Evolutionary conservation across 2,888 invertebrate species (phyloP).

Genomic region (Oscheius sp.): DNA sequence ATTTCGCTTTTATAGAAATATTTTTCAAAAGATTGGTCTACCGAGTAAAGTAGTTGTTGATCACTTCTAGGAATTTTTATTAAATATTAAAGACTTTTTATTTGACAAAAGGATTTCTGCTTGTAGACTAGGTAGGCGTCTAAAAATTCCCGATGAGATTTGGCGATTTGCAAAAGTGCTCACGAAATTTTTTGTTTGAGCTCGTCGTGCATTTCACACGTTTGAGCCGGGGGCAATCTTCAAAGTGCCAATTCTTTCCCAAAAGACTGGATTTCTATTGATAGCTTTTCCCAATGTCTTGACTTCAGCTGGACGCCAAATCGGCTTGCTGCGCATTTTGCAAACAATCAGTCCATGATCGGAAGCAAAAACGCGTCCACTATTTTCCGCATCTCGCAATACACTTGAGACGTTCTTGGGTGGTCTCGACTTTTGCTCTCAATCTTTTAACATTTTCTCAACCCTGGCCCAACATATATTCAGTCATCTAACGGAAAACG

Average conservation of each 20-base stretch:
- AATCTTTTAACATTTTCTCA: background rate
- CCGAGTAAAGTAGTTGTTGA: too few relatives aligned
- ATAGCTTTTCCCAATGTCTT: conserved; percentile 26
- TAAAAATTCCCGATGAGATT: too few relatives aligned
- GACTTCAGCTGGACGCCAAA: conserved; percentile 30
- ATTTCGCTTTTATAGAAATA: too few relatives aligned
- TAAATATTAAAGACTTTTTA: too few relatives aligned
- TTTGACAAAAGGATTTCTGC: too few relatives aligned
- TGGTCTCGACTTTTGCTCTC: background rate
- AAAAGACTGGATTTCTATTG: conserved; percentile 28
- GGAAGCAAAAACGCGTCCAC: conserved; percentile 28
- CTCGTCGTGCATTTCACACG: conserved; percentile 8
- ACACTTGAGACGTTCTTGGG: conserved; percentile 2
- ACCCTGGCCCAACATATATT: background rate
- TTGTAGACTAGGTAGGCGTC: too few relatives aligned
- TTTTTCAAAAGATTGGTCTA: too few relatives aligned
- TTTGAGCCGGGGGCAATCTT: background rate
- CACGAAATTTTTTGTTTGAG: background rate
- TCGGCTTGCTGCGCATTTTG: conserved; percentile 31
- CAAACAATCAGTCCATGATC: conserved; percentile 33
- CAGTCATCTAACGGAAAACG: background rate
- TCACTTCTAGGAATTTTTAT: too few relatives aligned
- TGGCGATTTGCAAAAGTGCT: too few relatives aligned
- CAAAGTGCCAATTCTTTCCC: conserved; percentile 16
- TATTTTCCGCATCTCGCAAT: conserved; percentile 24